These are phyloP conservation scores for Eurois occulta DNA, from an alignment of 2,888 invertebrate genomes.

Conservation along the genomic window DNA sequence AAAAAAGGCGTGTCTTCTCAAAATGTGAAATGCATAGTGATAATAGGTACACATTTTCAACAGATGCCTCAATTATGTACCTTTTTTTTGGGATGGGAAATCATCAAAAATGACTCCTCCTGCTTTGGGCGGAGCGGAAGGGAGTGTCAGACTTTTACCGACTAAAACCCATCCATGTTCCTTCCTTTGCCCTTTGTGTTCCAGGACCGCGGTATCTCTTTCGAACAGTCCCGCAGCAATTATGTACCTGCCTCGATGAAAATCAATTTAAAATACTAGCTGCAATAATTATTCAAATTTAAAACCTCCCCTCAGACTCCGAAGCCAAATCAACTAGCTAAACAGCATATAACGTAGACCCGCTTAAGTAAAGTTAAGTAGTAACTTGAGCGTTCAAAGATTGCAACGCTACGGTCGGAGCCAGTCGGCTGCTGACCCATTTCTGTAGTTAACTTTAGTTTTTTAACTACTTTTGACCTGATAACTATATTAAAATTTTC, in stretches of 20 bases:
- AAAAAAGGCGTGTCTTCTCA: not conserved
- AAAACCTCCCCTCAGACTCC: constrained; percentile 7
- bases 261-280: not conserved
- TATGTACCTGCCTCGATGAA: too few relatives aligned
- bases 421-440: constrained; percentile 45
- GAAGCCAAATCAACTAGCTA: constrained; percentile 19
- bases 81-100: too few relatives aligned
- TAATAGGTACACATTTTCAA: too few relatives aligned
- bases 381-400: constrained; percentile 45
- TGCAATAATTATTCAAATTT: not conserved
- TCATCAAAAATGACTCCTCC: too few relatives aligned
- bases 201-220: too few relatives aligned
- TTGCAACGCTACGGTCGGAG: constrained; percentile 18
- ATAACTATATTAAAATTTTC: constrained; percentile 16
- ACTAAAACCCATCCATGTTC: too few relatives aligned
- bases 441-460: constrained; percentile 34
- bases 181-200: too few relatives aligned
- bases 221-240: too few relatives aligned
- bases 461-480: constrained; percentile 41
- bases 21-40: too few relatives aligned
- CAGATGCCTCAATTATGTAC: too few relatives aligned
- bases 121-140: too few relatives aligned
- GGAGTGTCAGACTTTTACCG: too few relatives aligned
- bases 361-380: constrained; percentile 37
- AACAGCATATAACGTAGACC: constrained; percentile 25